Evolutionary conservation across 2,113 vertebrate species (phyloP).

Genomic region (Hystrix brachyura): DNA sequence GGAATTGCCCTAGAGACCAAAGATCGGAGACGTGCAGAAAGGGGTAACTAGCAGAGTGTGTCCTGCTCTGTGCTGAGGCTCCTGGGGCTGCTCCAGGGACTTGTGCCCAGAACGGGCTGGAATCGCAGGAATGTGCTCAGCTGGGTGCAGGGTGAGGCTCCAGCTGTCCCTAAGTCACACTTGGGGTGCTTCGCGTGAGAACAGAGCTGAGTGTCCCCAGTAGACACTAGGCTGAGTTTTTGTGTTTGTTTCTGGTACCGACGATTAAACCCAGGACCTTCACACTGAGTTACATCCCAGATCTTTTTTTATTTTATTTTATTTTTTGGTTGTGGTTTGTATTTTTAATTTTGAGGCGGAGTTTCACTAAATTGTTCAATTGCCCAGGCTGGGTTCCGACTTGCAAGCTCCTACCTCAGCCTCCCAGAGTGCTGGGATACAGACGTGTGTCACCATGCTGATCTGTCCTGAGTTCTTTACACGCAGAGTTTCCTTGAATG

Average conservation of each 20-base stretch:
- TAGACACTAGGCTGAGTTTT: fast-evolving
- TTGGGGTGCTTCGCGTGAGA: not conserved
- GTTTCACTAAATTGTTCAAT: not conserved
- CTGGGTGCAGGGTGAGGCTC: not conserved
- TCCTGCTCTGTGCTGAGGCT: not conserved
- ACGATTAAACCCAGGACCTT: not conserved
- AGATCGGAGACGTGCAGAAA: not conserved
- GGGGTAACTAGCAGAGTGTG: not conserved
- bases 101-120: not conserved
- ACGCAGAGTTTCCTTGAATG: not conserved
- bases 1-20: not conserved
- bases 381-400: not conserved
- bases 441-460: not conserved
- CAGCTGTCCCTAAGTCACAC: not conserved
- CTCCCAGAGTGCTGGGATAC: not conserved
- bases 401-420: not conserved
- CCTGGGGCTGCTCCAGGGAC: not conserved
- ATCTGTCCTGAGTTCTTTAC: not conserved
- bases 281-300: not conserved
- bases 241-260: not conserved
- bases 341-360: not conserved
- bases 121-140: too few species aligned
- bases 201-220: not conserved
- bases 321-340: not conserved
- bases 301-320: not conserved